Percentiles rank a stretch among this genome's conserved stretches.
Conservation (phyloP, 2,113 vertebrate species). For the Lophochroa leadbeateri region DNA sequence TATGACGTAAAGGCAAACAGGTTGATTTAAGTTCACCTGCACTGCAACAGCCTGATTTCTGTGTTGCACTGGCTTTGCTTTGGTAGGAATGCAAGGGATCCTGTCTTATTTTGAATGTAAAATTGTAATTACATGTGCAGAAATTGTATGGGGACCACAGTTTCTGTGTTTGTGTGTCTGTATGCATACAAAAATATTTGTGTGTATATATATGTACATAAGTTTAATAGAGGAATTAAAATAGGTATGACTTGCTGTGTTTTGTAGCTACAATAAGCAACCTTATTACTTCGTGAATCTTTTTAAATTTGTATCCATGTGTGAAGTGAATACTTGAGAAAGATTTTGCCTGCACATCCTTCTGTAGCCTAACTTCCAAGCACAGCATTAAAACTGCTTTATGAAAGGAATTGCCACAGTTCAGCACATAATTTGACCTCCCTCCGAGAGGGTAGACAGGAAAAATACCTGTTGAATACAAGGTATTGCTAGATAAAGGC, state of each 20-base stretch:
- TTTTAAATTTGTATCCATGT: background rate
- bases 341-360: background rate
- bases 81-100: background rate
- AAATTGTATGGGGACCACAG: background rate
- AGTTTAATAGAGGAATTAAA: background rate
- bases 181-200: background rate
- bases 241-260: background rate
- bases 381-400: background rate
- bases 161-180: background rate
- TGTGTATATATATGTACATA: fast-evolving
- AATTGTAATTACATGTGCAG: background rate
- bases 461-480: background rate
- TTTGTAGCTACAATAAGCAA: background rate
- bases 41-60: background rate
- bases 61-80: background rate
- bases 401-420: background rate
- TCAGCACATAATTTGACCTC: background rate
- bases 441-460: background rate
- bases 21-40: background rate
- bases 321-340: background rate
- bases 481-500: background rate
- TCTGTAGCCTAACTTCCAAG: background rate
- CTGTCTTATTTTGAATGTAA: background rate
- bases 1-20: background rate
- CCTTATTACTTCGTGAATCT: background rate